Conservation (phyloP, 1,140 invertebrate species). For the Lineus longissimus region DNA sequence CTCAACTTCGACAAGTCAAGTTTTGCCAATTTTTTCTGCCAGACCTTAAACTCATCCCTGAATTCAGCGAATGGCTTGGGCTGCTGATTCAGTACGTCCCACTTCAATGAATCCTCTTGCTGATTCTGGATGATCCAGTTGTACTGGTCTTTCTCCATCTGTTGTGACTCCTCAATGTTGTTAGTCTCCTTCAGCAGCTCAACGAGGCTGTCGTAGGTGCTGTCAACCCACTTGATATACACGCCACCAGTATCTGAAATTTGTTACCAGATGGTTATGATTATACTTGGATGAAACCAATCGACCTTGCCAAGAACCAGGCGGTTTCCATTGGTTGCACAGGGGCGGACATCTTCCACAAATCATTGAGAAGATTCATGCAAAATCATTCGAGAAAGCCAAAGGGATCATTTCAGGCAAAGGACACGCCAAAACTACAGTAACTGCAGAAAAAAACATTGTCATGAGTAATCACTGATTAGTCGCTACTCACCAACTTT, state of each 20-base stretch:
- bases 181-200: constrained; percentile 28
- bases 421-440: no score
- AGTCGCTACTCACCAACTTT: constrained; percentile 35
- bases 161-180: constrained; percentile 35
- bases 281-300: background rate
- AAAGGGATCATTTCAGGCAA: no score
- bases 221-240: constrained; percentile 45
- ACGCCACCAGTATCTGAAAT: constrained; percentile 35
- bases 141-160: constrained; percentile 63
- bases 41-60: constrained; percentile 37
- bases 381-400: no score
- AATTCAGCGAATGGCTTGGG: constrained; percentile 33
- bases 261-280: no score
- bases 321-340: background rate
- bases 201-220: constrained; percentile 37
- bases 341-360: background rate
- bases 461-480: no score
- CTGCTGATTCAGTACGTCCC: constrained; percentile 24
- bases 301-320: no score
- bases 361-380: background rate
- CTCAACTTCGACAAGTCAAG: no score
- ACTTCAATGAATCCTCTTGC: constrained; percentile 74
- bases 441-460: no score
- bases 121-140: constrained; percentile 70
- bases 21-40: constrained; percentile 16